Evolutionary conservation across 2,888 invertebrate genomes (phyloP), one percentile per base, ranked within the genome.

Genomic region (Troides oblongomaculatus): DNA sequence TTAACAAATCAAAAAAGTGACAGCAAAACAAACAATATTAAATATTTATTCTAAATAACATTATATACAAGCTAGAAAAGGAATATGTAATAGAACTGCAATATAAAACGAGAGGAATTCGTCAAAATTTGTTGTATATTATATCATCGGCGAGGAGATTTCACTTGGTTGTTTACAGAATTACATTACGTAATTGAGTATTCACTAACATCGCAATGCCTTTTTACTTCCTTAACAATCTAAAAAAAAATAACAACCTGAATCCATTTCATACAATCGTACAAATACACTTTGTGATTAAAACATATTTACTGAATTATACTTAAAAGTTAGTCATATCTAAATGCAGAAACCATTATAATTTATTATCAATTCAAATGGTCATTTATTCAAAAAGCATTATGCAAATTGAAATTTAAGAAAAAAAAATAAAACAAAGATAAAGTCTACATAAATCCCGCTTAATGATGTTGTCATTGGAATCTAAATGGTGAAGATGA

Each of bases 161-260:
- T 91, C 90, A 86, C 90, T 88, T 81, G 84, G 85, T 85, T 87
- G 87, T 89, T 86, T 88, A 90, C 84, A 88, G 87, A 89, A 87
- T 86, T 86, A 82, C 82, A 81, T 90, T 87, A 84, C 82, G 85
- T 81, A 90, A 90, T 78, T 77, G 72, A 72, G 78, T 84, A 83
- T 83, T 83, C 82, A 82, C 82, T 77, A 77, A 79, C 76, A 81
- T 76, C 78, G 79, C 75, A 79, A 81, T 76, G 77, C 71, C 75
- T 72, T 77, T 80, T 80, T 79, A 83, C 84, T 86, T 86, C 84
- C 85, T 86, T 76, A 76, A 79, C 78, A 75, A 71, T 70, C 67
- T 74, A 30, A 23, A 72, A 70, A 73, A 73, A 68, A 64, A 64
- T 50, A 23, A 25, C 57, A 58, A 25, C 57, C 57, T 14, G 14